These are phyloP conservation scores for Drosophila leontia DNA, from an alignment of 1,140 invertebrate species.

Conservation along the genomic window DNA sequence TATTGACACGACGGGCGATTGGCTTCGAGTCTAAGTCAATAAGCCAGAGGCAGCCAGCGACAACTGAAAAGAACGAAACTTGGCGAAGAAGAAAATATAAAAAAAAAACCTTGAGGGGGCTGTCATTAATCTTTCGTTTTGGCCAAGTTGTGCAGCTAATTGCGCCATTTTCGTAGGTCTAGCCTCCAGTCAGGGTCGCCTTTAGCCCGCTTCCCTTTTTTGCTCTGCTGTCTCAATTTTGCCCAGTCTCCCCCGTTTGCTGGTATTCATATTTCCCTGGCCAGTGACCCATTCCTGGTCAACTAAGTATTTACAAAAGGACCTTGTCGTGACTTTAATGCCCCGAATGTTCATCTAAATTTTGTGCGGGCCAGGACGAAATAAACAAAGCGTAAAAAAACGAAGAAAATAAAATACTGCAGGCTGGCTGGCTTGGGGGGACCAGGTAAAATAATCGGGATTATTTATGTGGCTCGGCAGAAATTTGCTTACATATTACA, in stretches of 20 bases:
- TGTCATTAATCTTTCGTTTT: constrained; percentile 73
- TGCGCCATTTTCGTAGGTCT: constrained; percentile 68
- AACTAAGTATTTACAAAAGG: constrained; percentile 54
- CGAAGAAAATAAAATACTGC: constrained; percentile 26
- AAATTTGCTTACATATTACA: constrained; percentile 79
- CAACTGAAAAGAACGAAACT: constrained; percentile 49
- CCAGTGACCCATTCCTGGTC: constrained; percentile 23
- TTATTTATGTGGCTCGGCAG: constrained; percentile 68
- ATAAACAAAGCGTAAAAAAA: constrained; percentile 22
- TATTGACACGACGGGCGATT: constrained; percentile 69
- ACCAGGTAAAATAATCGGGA: constrained; percentile 65
- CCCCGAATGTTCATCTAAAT: constrained; percentile 59
- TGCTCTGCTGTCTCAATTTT: constrained; percentile 28
- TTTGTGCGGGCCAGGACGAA: constrained; percentile 35
- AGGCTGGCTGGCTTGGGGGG: not conserved
- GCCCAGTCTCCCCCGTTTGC: not conserved
- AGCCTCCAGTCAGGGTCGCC: constrained; percentile 54
- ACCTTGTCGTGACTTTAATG: constrained; percentile 60
- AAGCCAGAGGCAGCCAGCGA: constrained; percentile 47
- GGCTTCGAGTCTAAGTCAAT: constrained; percentile 57
- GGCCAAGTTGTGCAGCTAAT: constrained; percentile 78
- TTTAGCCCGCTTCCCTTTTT: constrained; percentile 10
- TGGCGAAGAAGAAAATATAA: constrained; percentile 18
- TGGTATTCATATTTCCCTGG: constrained; percentile 38
- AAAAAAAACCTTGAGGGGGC: constrained; percentile 13